Conservation (phyloP, 1,140 invertebrate species). For the Nasonia longicornis region DNA sequence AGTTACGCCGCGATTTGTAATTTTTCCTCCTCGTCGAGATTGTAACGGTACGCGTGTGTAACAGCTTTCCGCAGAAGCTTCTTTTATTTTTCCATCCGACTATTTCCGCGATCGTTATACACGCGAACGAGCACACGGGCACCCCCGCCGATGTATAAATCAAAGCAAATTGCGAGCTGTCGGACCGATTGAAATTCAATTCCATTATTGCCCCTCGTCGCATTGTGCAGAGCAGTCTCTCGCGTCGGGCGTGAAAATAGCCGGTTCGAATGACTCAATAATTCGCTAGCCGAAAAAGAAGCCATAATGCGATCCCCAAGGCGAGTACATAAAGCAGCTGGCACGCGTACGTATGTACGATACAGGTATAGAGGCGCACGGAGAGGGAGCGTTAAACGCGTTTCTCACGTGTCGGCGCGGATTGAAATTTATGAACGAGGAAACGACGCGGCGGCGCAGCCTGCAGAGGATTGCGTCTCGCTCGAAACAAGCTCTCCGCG, state of each 20-base stretch:
- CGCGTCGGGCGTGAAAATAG: constrained; percentile 8
- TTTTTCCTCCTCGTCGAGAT: not conserved
- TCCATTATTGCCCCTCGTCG: too few species aligned
- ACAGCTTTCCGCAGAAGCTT: too few species aligned
- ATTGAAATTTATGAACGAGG: constrained; percentile 61
- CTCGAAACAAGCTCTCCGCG: not conserved
- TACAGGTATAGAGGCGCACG: not conserved
- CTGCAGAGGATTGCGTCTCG: not conserved
- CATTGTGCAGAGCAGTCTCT: too few species aligned
- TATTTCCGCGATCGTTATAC: too few species aligned
- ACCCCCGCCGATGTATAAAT: too few species aligned
- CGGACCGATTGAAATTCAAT: too few species aligned
- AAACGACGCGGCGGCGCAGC: constrained; percentile 50
- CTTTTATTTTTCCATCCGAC: too few species aligned
- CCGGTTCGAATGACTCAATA: constrained; percentile 11
- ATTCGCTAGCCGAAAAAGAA: constrained; percentile 2
- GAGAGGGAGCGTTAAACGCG: not conserved
- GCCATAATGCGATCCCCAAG: not conserved
- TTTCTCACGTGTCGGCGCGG: constrained; percentile 45
- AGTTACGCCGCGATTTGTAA: not conserved
- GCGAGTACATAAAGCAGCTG: not conserved
- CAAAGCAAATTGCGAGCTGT: too few species aligned
- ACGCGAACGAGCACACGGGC: too few species aligned
- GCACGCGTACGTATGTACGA: too few species aligned
- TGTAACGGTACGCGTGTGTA: not conserved